Conservation (phyloP, 2,113 vertebrate genomes). For the Ia io region DNA sequence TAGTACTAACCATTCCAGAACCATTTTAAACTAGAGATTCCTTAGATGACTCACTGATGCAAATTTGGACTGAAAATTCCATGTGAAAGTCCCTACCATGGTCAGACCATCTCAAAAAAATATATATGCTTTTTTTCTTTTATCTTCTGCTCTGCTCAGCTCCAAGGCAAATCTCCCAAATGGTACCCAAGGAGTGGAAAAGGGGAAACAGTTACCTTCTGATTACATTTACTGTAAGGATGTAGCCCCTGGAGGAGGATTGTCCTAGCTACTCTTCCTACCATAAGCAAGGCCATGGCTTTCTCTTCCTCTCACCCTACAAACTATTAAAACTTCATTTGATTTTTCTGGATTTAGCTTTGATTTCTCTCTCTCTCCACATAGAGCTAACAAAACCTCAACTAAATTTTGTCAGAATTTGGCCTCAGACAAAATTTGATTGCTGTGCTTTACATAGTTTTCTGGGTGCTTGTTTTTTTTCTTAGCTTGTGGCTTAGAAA, state of each 20-base stretch:
- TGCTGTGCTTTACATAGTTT: not conserved
- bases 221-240: not conserved
- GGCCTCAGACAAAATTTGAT: not conserved
- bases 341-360: not conserved
- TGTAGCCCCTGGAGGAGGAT: not conserved
- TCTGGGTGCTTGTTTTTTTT: not conserved
- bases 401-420: not conserved
- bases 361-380: not conserved
- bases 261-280: not conserved
- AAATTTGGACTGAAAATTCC: not conserved
- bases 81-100: not conserved
- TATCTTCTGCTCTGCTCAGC: not conserved
- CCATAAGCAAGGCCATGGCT: not conserved
- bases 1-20: not conserved
- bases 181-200: not conserved
- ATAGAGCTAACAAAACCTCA: not conserved
- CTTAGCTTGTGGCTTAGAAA: not conserved
- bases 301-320: not conserved
- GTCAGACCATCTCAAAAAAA: not conserved
- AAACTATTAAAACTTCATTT: slow-evolving; percentile 16
- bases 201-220: not conserved
- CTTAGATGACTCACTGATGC: not conserved
- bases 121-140: not conserved
- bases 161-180: not conserved
- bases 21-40: not conserved